phyloP scores from a whole-genome alignment of 1,140 invertebrate genomes.

The Lordiphosa mommai region DNA sequence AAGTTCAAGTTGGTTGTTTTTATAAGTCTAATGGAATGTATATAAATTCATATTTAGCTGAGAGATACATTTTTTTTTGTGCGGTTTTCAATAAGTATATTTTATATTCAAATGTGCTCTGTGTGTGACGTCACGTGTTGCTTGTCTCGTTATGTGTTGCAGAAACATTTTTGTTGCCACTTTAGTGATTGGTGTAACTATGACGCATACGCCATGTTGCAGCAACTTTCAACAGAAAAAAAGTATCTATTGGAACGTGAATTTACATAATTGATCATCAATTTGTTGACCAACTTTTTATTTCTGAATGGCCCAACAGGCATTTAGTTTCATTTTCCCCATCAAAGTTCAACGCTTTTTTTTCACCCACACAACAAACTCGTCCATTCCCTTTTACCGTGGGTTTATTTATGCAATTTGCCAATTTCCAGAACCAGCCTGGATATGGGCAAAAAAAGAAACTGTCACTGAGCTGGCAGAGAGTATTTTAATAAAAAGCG shows the following conservation, averaged over 20 bases:
- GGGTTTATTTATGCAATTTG: constrained; percentile 46
- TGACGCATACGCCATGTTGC: no score
- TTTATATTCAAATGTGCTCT: no score
- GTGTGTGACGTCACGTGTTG: no score
- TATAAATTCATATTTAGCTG: no score
- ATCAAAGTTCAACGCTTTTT: constrained; percentile 34
- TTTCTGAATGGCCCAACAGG: constrained; percentile 3
- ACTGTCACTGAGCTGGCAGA: neutral
- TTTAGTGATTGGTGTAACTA: no score
- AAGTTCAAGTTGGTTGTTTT: no score
- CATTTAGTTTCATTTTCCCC: constrained; percentile 35
- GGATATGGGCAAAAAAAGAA: constrained; percentile 5
- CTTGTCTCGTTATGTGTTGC: no score
- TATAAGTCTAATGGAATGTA: no score
- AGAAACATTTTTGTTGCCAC: no score
- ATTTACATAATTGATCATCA: constrained; percentile 2
- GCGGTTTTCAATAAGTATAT: no score
- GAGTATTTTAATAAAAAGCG: constrained; percentile 34
- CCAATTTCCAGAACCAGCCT: constrained; percentile 25
- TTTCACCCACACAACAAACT: constrained; percentile 1
- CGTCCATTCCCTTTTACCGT: neutral
- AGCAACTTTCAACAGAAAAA: neutral
- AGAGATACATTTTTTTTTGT: no score
- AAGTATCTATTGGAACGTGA: neutral
- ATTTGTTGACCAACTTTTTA: constrained; percentile 4